Base-by-base conservation (phyloP, 2,888 invertebrate species). In the Chalcis sispes region DNA sequence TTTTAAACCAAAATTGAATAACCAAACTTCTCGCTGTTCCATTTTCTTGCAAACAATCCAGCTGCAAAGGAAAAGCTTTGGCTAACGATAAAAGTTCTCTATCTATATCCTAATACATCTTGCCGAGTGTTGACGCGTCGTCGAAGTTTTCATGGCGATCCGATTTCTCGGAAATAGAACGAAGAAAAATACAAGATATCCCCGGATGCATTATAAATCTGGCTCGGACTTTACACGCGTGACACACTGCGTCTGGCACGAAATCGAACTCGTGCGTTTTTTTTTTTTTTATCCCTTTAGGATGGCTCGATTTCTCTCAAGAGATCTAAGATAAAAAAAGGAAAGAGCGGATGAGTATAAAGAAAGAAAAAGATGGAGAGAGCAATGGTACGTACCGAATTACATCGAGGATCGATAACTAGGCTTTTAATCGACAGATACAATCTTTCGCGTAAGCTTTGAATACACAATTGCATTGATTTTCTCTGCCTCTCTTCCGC, bases 201-300 rank as follows among this genome's bases (percentile, higher is more conserved):
- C 54, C 54, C 56, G 46, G 29, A 64, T 56, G 62, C 23, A 65
- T 72, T 72, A 58, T 64, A 72, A 72, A 72, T 72, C 72, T 48
- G n/a, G 23, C 29, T 64, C 42, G 32, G 23, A 56, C n/a, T n/a
- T n/a, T n/a, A n/a, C n/a, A n/a, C n/a, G n/a, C n/a, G n/a, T n/a
- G 56, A n/a, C 23, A 61, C 20, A 8, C 36, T 2, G 32, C 36
- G 40, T 10, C 32, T 18, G 46, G 52, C n/a, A 18, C 36, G 52
- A 59, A 73, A 73, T 66, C 42, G 50, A 73, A 59, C 20, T 66
- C 54, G 18, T 8, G 32, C 56, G n/a, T n/a, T n/a, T n/a, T n/a
- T n/a, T n/a, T n/a, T n/a, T n/a, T n/a, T n/a, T n/a, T n/a, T n/a
- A n/a, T 18, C 42, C n/a, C 46, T 18, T 0, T 13, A 48, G 65